Percentiles rank a stretch among this genome's conserved stretches.
These are phyloP conservation scores for Tympanoctomys barrerae DNA, from an alignment of 2,797 vertebrate species.

Conservation along the genomic window DNA sequence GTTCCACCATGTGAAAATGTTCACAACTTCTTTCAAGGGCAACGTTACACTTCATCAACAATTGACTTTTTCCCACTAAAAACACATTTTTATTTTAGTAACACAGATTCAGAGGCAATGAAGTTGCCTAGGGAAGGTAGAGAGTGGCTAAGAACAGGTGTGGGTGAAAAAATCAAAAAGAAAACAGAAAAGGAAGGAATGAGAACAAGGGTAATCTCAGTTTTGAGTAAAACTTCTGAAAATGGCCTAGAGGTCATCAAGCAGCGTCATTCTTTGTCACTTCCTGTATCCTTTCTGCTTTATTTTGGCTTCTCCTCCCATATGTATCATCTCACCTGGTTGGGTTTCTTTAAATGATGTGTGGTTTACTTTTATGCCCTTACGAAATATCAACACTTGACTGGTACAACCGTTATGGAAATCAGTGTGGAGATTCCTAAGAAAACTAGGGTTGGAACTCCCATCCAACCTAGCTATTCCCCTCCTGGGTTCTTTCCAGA, in stretches of 20 bases:
- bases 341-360: background rate
- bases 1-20: background rate
- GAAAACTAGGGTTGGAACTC: too few relatives aligned
- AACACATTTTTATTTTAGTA: background rate
- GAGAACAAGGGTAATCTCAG: background rate
- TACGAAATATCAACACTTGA: background rate
- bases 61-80: background rate
- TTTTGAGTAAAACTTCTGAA: too few relatives aligned
- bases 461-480: too few relatives aligned
- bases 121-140: background rate
- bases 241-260: background rate
- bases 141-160: background rate
- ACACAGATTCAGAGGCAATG: background rate
- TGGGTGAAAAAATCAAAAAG: background rate
- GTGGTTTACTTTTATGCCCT: background rate
- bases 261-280: background rate
- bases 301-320: background rate
- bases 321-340: background rate
- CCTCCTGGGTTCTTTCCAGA: too few relatives aligned
- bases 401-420: too few relatives aligned
- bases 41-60: too few relatives aligned
- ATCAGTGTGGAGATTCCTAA: too few relatives aligned
- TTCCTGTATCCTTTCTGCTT: too few relatives aligned
- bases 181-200: background rate
- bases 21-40: background rate